Evolutionary conservation across 2,888 invertebrate species (phyloP).

Genomic region (Lasius fuliginosus): DNA sequence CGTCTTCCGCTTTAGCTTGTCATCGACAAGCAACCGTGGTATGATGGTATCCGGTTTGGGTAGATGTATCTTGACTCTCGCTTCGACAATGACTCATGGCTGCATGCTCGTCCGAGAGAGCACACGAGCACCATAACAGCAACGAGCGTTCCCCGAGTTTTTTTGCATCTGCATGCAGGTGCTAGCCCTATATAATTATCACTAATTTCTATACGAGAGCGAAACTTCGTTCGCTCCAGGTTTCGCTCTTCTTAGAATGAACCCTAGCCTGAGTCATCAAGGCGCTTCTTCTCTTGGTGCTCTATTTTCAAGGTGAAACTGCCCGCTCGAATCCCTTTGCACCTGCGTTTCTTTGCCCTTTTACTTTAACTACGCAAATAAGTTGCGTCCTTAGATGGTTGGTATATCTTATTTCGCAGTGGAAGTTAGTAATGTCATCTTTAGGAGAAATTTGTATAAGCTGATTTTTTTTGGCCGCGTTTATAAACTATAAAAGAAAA

Average conservation of each 20-base stretch:
- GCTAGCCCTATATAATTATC: slow-evolving; percentile 76
- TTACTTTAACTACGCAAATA: slow-evolving; percentile 53
- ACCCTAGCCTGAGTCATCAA: slow-evolving; percentile 70
- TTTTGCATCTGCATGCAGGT: slow-evolving; percentile 75
- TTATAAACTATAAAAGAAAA: neutral
- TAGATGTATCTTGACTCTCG: slow-evolving; percentile 53
- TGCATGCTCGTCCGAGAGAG: slow-evolving; percentile 14
- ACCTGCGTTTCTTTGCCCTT: slow-evolving; percentile 51
- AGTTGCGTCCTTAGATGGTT: slow-evolving; percentile 2
- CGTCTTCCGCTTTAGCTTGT: slow-evolving; percentile 48
- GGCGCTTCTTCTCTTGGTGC: slow-evolving; percentile 51
- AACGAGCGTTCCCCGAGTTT: slow-evolving; percentile 65
- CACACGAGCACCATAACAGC: slow-evolving; percentile 55
- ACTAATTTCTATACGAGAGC: slow-evolving; percentile 76
- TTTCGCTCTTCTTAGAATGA: slow-evolving; percentile 66
- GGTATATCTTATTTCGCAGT: slow-evolving; percentile 2
- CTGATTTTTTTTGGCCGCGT: neutral
- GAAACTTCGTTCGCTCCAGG: slow-evolving; percentile 72
- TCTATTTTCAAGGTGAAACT: slow-evolving; percentile 69
- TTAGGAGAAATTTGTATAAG: neutral
- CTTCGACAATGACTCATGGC: slow-evolving; percentile 59
- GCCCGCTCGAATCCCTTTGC: slow-evolving; percentile 63
- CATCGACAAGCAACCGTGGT: slow-evolving; percentile 34
- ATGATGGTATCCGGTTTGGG: slow-evolving; percentile 38
- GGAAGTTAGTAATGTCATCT: slow-evolving; percentile 18